phyloP scores from a whole-genome alignment of 2,113 vertebrate species.

The Neolamprologus longior region DNA sequence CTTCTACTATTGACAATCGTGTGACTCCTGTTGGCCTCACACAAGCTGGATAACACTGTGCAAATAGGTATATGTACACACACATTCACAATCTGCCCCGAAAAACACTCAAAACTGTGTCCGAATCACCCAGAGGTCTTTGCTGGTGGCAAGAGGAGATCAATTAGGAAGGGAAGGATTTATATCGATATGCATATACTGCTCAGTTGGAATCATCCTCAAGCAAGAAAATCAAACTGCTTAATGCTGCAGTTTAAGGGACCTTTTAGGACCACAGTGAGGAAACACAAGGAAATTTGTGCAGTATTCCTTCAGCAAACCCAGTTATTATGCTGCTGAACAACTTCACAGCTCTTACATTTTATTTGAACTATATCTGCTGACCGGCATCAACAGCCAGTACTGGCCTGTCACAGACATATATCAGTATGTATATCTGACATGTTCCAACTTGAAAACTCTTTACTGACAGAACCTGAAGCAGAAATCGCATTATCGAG shows the following conservation, averaged over 20 bases:
- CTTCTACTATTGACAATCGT: constrained; percentile 75
- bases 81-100: constrained; percentile 40
- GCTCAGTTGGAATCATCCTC: background rate
- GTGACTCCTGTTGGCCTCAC: constrained; percentile 69
- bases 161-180: background rate
- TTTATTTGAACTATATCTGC: background rate
- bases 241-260: background rate
- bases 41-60: constrained; percentile 76
- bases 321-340: background rate
- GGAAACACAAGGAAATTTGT: background rate
- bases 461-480: background rate
- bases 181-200: background rate
- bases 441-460: background rate
- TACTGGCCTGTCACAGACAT: background rate
- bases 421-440: background rate
- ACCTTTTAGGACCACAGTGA: rapidly evolving
- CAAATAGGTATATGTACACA: constrained; percentile 76
- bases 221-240: too few relatives aligned
- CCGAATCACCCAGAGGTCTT: background rate
- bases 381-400: background rate
- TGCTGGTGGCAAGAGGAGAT: background rate
- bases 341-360: background rate
- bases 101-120: constrained; percentile 38
- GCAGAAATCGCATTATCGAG: rapidly evolving
- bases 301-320: background rate